Evolutionary conservation across 2,797 vertebrate genomes (phyloP).

Genomic region (Takifugu rubripes): DNA sequence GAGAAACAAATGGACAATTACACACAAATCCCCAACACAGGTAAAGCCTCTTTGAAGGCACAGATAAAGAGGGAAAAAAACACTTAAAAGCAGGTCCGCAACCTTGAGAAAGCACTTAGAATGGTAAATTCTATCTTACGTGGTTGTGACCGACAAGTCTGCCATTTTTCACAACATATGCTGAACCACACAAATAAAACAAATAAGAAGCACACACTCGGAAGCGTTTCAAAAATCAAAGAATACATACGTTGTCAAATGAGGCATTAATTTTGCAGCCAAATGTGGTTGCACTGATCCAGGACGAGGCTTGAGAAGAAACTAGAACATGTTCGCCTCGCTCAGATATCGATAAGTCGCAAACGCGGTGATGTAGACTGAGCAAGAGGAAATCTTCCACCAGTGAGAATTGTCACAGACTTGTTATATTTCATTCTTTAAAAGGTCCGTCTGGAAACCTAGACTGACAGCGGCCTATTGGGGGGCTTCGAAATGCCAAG

Average conservation of each 20-base stretch:
- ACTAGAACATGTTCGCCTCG: conserved; percentile 42
- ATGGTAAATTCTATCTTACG: conserved; percentile 7
- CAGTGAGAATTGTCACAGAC: conserved; percentile 55
- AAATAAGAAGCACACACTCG: conserved; percentile 3
- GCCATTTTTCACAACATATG: conserved; percentile 5
- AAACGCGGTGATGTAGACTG: conserved; percentile 29
- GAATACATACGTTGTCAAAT: conserved; percentile 63
- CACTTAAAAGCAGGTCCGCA: neutral
- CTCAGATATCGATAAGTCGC: conserved; percentile 14
- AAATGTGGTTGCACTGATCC: conserved; percentile 55
- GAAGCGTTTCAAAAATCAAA: conserved; percentile 40
- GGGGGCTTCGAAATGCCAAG: conserved; percentile 61
- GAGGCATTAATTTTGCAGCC: conserved; percentile 58
- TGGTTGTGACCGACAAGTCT: neutral
- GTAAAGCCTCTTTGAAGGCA: neutral
- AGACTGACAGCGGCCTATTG: conserved; percentile 51
- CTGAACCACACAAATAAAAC: neutral
- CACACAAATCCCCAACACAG: neutral
- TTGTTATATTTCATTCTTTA: conserved; percentile 72
- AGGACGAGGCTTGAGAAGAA: conserved; percentile 25
- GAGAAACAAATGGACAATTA: neutral
- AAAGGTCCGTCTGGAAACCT: conserved; percentile 67
- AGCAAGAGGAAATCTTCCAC: conserved; percentile 53
- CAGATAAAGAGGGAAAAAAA: neutral
- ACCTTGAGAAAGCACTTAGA: neutral